A percentile compares a stretch with the other conserved stretches of the same genome.
phyloP scores from a whole-genome alignment of 2,888 invertebrate genomes.

The Lycophotia porphyrea region DNA sequence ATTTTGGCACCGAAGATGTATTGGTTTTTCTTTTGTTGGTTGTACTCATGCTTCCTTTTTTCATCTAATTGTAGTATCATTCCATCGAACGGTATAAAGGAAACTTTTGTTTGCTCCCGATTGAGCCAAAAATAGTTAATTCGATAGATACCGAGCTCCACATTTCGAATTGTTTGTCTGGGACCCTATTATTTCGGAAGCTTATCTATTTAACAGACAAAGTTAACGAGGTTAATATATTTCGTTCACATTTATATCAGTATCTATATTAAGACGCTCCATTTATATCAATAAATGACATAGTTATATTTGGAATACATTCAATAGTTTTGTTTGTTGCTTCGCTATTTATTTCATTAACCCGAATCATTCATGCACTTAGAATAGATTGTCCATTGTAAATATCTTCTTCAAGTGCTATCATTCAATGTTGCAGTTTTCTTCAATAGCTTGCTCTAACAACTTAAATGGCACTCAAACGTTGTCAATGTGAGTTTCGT shows the following conservation, averaged over 20 bases:
- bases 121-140: constrained; percentile 31
- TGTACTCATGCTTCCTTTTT: constrained; percentile 23
- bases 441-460: constrained; percentile 31
- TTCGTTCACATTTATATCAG: neutral
- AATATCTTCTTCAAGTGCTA: neutral
- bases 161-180: constrained; percentile 1
- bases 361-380: neutral
- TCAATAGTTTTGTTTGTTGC: neutral
- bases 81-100: neutral
- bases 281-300: neutral
- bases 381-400: neutral
- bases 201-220: constrained; percentile 15
- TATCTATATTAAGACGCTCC: neutral
- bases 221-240: constrained; percentile 13
- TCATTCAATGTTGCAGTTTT: constrained; percentile 21
- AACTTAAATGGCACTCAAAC: constrained; percentile 34
- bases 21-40: constrained; percentile 75
- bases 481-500: constrained; percentile 39
- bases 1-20: constrained; percentile 77
- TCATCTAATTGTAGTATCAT: constrained; percentile 1
- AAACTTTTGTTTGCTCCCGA: constrained; percentile 8
- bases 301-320: neutral
- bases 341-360: neutral
- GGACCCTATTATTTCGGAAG: constrained; percentile 9
- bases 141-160: constrained; percentile 10